These are phyloP conservation scores for Drosophila leontia DNA, from an alignment of 1,140 invertebrate species.

Conservation along the genomic window DNA sequence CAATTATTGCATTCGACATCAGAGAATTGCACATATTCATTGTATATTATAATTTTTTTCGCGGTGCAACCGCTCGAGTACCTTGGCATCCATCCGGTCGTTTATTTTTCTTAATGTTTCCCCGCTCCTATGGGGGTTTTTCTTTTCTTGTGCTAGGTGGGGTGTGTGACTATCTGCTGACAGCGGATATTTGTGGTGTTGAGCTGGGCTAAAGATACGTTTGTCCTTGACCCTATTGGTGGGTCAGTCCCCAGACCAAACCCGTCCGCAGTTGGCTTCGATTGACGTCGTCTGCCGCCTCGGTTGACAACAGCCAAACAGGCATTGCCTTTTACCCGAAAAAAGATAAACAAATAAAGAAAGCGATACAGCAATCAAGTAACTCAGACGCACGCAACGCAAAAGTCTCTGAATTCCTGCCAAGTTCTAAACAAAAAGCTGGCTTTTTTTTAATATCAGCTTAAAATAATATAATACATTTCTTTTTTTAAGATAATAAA, in stretches of 20 bases:
- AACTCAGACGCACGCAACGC: conserved; percentile 16
- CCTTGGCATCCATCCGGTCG: conserved; percentile 28
- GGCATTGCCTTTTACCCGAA: not conserved
- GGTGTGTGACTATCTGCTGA: conserved; percentile 28
- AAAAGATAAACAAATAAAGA: conserved; percentile 23
- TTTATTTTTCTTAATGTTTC: not conserved
- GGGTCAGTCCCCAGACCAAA: conserved; percentile 18
- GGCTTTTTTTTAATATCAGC: no score
- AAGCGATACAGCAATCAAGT: not conserved
- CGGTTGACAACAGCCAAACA: conserved; percentile 29
- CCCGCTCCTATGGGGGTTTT: conserved; percentile 23
- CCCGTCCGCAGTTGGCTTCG: conserved; percentile 27
- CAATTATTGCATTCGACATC: no score
- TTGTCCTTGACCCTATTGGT: conserved; percentile 44
- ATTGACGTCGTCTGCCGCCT: conserved; percentile 47
- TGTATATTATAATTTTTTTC: not conserved
- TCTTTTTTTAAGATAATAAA: no score
- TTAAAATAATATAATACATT: no score
- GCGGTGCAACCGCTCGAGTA: not conserved
- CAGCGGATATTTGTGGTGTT: conserved; percentile 45
- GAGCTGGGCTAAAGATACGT: conserved; percentile 45
- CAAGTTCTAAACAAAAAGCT: conserved; percentile 21
- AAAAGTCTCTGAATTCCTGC: conserved; percentile 23
- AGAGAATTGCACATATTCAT: no score
- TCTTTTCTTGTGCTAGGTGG: conserved; percentile 12